Percentiles rank a stretch among this genome's conserved stretches.
These are phyloP conservation scores for Sakesphorus luctuosus DNA, from an alignment of 2,113 vertebrate species.

Conservation along the genomic window DNA sequence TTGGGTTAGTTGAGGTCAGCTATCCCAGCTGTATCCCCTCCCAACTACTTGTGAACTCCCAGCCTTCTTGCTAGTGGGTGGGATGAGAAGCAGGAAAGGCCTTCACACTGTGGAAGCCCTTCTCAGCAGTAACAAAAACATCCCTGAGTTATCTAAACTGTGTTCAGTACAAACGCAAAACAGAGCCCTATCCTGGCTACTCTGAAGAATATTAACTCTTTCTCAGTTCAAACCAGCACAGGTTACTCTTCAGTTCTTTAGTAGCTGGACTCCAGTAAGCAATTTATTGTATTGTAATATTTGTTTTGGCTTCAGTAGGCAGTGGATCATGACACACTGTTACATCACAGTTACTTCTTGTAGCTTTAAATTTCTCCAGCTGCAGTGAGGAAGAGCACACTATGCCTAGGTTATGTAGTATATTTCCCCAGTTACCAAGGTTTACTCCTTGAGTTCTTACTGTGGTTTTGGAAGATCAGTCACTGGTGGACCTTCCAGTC, in stretches of 20 bases:
- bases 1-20: not conserved
- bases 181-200: not conserved
- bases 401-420: not conserved
- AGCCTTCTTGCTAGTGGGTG: not conserved
- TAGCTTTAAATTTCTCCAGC: not conserved
- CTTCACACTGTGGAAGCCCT: not conserved
- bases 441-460: not conserved
- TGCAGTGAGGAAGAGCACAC: not conserved
- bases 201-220: not conserved
- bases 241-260: not conserved
- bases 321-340: accelerated
- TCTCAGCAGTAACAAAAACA: not conserved
- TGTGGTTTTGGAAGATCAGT: not conserved
- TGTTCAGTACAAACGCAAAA: not conserved
- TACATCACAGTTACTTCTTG: not conserved
- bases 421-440: not conserved
- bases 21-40: not conserved
- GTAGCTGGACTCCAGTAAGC: not conserved
- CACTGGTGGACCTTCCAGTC: not conserved
- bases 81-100: not conserved
- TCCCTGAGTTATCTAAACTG: not conserved
- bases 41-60: not conserved
- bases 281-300: not conserved
- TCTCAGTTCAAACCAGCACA: not conserved
- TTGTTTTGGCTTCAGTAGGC: not conserved